Evolutionary conservation across 2,113 vertebrate species (phyloP).

Genomic region (Actenoides hombroni): DNA sequence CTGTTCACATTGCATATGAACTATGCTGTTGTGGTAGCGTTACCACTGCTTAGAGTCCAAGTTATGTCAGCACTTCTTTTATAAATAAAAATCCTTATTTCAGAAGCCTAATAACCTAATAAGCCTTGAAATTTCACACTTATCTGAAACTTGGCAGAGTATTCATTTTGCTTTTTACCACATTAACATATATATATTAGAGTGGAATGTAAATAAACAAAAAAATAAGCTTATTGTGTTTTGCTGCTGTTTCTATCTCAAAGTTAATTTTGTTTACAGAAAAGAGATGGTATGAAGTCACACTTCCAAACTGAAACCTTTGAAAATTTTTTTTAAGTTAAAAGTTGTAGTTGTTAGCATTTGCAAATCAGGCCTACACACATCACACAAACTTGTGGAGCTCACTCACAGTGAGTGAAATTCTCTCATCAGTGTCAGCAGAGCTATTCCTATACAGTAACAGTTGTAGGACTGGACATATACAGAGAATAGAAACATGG

Average conservation of each 20-base stretch:
- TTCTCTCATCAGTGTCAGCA: background rate
- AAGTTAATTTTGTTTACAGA: slow-evolving; percentile 16
- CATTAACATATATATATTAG: background rate
- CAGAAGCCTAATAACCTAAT: slow-evolving; percentile 35
- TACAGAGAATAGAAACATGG: background rate
- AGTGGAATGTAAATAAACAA: slow-evolving; percentile 6
- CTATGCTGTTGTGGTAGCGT: background rate
- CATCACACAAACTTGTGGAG: background rate
- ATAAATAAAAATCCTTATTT: slow-evolving; percentile 2
- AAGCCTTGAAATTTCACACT: slow-evolving; percentile 13
- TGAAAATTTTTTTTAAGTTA: background rate
- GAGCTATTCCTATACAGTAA: background rate
- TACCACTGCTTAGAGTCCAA: background rate
- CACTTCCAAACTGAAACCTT: background rate
- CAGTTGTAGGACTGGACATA: background rate
- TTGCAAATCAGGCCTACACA: background rate
- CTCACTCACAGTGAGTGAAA: background rate
- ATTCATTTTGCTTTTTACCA: slow-evolving; percentile 3
- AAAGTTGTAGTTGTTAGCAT: background rate
- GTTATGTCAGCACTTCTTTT: slow-evolving; percentile 28
- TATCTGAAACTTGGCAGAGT: slow-evolving; percentile 11
- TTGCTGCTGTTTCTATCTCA: background rate
- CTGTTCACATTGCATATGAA: background rate
- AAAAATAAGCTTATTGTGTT: background rate
- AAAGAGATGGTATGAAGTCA: background rate